phyloP scores from a whole-genome alignment of 2,113 vertebrate species.

The Engraulis encrasicolus region DNA sequence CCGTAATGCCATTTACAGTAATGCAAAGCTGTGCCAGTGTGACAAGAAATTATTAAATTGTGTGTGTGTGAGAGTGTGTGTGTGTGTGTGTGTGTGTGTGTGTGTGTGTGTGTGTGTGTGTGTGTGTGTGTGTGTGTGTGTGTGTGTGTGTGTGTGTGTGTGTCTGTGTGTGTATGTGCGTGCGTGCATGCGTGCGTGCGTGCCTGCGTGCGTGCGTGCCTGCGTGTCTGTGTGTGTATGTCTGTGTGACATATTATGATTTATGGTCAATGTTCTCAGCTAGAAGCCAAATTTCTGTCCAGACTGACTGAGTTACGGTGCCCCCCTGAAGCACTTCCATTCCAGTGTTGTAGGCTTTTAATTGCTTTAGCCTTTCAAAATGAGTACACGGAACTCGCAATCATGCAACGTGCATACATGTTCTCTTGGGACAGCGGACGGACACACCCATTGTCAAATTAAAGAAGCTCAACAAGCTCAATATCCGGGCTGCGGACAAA shows the following conservation, averaged over 20 bases:
- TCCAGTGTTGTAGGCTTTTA: neutral
- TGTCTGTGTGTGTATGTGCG: too few relatives aligned
- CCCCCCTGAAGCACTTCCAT: neutral
- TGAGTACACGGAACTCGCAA: neutral
- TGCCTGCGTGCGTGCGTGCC: too few relatives aligned
- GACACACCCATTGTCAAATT: neutral
- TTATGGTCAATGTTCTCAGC: neutral
- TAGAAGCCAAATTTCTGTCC: neutral
- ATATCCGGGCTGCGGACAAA: neutral
- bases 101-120: too few relatives aligned
- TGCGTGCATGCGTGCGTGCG: too few relatives aligned
- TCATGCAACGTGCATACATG: neutral
- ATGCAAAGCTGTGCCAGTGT: neutral
- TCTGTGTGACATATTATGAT: too few relatives aligned
- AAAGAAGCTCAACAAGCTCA: neutral
- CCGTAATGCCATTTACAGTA: neutral
- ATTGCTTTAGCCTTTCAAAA: neutral
- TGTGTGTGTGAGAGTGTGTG: too few relatives aligned
- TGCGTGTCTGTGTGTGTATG: too few relatives aligned
- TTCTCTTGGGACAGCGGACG: neutral
- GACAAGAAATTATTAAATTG: slow-evolving; percentile 7
- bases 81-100: too few relatives aligned
- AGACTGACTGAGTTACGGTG: neutral
- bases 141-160: too few relatives aligned
- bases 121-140: too few relatives aligned